These are phyloP conservation scores for Sialis fuliginosa DNA, from an alignment of 2,888 invertebrate genomes.

Conservation along the genomic window DNA sequence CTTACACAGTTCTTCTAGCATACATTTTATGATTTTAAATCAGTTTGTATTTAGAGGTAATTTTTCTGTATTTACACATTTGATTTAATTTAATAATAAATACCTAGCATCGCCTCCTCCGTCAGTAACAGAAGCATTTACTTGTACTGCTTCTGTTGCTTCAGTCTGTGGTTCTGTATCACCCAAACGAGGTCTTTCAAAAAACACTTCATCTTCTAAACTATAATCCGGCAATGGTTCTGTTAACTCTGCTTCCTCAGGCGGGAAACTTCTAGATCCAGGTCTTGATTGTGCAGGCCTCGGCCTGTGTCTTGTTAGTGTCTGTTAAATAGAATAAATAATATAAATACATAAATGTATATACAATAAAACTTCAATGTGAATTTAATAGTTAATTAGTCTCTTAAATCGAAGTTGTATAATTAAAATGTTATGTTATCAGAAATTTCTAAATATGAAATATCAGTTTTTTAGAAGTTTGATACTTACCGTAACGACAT, in stretches of 20 bases:
- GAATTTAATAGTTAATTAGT: neutral
- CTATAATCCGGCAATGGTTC: constrained; percentile 3
- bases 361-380: neutral
- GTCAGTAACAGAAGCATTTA: neutral
- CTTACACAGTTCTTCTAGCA: no score
- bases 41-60: neutral
- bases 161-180: constrained; percentile 13
- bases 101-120: constrained; percentile 1
- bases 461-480: constrained; percentile 1
- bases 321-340: constrained; percentile 22
- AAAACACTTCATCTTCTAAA: constrained; percentile 38
- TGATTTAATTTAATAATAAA: neutral
- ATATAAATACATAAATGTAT: constrained; percentile 3
- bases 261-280: constrained; percentile 57
- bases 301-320: constrained; percentile 41
- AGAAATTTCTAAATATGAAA: no score
- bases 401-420: no score
- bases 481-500: constrained; percentile 55
- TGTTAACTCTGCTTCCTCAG: constrained; percentile 19
- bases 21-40: neutral
- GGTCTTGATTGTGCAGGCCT: constrained; percentile 38
- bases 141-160: neutral
- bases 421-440: no score
- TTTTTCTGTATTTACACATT: no score
- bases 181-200: constrained; percentile 30